phyloP scores from a whole-genome alignment of 2,888 invertebrate genomes.

The Thecophora atra region DNA sequence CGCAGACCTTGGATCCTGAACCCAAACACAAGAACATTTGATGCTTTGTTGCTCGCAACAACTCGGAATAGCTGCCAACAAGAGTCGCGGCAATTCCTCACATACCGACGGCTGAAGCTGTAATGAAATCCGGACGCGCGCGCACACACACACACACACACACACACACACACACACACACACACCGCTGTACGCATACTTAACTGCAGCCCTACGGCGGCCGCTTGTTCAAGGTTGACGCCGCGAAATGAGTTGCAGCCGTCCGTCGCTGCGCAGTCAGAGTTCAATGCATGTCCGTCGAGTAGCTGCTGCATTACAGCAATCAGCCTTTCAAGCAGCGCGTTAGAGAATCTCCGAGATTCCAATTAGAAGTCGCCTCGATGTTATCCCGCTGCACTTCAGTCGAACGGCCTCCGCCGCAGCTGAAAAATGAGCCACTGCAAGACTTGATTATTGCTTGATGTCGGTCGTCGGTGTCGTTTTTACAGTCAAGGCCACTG shows the following conservation, averaged over 20 bases:
- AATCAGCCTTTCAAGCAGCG: neutral
- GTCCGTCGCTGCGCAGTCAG: neutral
- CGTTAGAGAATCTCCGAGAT: constrained; percentile 24
- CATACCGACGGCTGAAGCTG: constrained; percentile 19
- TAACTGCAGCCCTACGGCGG: no score
- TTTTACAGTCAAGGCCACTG: constrained; percentile 38
- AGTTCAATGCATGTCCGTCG: neutral
- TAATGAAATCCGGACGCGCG: neutral
- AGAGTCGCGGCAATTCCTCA: constrained; percentile 23
- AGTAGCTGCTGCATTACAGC: no score
- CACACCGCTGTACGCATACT: neutral
- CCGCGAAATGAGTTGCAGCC: constrained; percentile 27
- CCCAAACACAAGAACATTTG: neutral
- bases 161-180: constrained; percentile 1
- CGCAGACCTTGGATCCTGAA: constrained; percentile 34
- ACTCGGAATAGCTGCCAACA: constrained; percentile 8
- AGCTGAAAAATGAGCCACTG: constrained; percentile 1
- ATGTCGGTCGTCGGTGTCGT: constrained; percentile 38
- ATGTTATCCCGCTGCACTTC: constrained; percentile 16
- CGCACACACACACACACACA: constrained; percentile 12
- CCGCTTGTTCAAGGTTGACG: constrained; percentile 21
- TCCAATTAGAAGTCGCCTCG: constrained; percentile 24
- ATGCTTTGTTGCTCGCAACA: neutral
- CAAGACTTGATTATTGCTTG: neutral
- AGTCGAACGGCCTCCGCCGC: neutral